Base-by-base conservation (phyloP, 1,140 invertebrate species). In the Heterodera schachtii region DNA sequence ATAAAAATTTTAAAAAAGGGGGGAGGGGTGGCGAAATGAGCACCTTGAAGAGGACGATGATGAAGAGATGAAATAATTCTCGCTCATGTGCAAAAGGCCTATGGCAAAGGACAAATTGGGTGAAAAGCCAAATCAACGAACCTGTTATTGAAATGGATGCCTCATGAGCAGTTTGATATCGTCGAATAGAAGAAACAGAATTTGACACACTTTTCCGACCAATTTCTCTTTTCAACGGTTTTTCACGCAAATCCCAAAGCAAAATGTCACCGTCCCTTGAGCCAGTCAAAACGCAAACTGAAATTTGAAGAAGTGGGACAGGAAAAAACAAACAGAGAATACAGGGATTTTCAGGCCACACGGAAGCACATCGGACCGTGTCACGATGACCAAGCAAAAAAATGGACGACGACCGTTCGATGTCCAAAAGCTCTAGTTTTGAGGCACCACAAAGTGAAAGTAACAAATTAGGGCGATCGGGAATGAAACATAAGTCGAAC, bases 221-320 rank as follows among this genome's bases (percentile, higher is more conserved):
- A 69, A 31, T 43, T 67, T 13, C 49, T 8, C 69, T 47, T 16
- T 19, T 64, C 44, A 44, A 7, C 19, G 82, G 52, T 4, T 73
- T 70, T 9, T 47, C 43, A 7, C 82, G 82, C 9, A 75, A 44
- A 73, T 83, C 82, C 82, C 82, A 83, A n/a, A 60, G 60, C 66
- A 83, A 57, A 31, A 83, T 82, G 13, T n/a, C 31, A 9, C 82
- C 82, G 70, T 83, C 82, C 49, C 81, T 67, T 21, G 71, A 75
- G 0, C 82, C 82, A 84, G 82, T 84, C 31, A 84, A 44, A 31
- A 83, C 73, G 6, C 83, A 83, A 73, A 83, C 82, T 83, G 16
- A 31, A 82, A 41, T 16, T 64, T 31, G 31, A 31, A 31, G 31
- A 31, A 1, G 31, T 31, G 0, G 31, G 31, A 31, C 16, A 19